A percentile compares a stretch with the other conserved stretches of the same genome.
Conservation (phyloP, 2,797 vertebrate species). For the Galaxias olidus region DNA sequence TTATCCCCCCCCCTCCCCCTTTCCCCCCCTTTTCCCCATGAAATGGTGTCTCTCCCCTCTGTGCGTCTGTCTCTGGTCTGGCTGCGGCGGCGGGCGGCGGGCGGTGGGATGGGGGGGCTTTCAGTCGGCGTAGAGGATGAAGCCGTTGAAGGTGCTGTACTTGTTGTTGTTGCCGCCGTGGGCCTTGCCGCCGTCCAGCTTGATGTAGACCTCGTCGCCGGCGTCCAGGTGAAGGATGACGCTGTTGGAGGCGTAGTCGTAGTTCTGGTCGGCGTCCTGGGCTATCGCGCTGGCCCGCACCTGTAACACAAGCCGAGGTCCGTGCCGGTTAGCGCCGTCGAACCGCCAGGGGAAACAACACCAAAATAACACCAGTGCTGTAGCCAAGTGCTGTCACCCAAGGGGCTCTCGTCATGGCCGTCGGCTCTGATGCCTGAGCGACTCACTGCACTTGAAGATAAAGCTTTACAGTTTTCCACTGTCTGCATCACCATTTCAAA, state of each 20-base stretch:
- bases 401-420: too few species aligned
- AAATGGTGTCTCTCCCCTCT: conserved; percentile 30
- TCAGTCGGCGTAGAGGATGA: conserved; percentile 98
- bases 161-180: conserved; percentile 99
- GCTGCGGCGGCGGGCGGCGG: background rate
- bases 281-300: conserved; percentile 97
- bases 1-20: too few species aligned
- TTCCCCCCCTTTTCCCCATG: conserved; percentile 33
- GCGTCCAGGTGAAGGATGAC: conserved; percentile 97
- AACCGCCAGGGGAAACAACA: too few species aligned
- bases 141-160: conserved; percentile 98
- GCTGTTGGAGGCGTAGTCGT: conserved; percentile 98
- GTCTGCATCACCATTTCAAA: too few species aligned
- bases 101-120: too few species aligned
- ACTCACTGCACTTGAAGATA: too few species aligned
- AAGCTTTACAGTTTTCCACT: too few species aligned
- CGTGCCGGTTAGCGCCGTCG: too few species aligned
- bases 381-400: too few species aligned
- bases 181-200: conserved; percentile 96
- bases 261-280: conserved; percentile 97
- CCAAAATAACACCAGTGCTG: too few species aligned
- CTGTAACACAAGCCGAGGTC: conserved; percentile 59
- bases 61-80: conserved; percentile 12
- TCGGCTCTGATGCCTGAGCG: too few species aligned
- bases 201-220: conserved; percentile 95